Base-by-base conservation (phyloP, 2,888 invertebrate species). In the Drosophila mimica region DNA sequence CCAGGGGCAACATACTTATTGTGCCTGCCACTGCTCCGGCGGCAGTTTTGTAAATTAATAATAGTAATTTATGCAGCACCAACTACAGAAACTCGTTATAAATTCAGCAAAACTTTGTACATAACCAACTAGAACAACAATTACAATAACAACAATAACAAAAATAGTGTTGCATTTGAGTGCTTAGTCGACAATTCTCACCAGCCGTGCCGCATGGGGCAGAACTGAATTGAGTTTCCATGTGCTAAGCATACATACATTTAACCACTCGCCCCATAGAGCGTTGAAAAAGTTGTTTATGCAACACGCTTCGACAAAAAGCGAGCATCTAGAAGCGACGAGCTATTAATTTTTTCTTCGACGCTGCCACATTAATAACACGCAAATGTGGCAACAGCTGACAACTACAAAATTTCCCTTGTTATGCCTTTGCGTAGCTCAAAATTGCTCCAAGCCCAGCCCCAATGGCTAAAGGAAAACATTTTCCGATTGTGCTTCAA, bases 311-410 rank as follows among this genome's bases (percentile, higher is more conserved):
- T 20, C 11, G 51, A 36, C 63, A 52, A 46, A 63, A 49, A 57
- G n/a, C 17, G 40, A 25, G 25, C 46, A 46, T 8, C 46, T 46
- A 25, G 46, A 46, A 46, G 59, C 49, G 64, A 34, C 59, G 46
- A 70, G 77, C 58, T 71, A 76, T 76, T 75, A 71, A 70, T 76
- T 76, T 75, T 67, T 70, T 52, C 33, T 33, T 57, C 74, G 38
- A 76, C 70, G 59, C 70, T 64, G 31, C 51, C 63, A 57, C 76
- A 75, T 63, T 68, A 74, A 71, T 53, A 71, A 59, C 70, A 75
- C 76, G 58, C 69, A 84, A 87, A 81, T 82, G 74, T 88, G 88
- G 88, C 78, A 88, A 72, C 88, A 85, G 85, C 84, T 85, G 84
- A 82, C 84, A 84, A 76, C 72, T 70, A 79, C 76, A 81, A 74